Evolutionary conservation across 23 tunicate species (phyloP).

Genomic region (Aplidium turbinatum): DNA sequence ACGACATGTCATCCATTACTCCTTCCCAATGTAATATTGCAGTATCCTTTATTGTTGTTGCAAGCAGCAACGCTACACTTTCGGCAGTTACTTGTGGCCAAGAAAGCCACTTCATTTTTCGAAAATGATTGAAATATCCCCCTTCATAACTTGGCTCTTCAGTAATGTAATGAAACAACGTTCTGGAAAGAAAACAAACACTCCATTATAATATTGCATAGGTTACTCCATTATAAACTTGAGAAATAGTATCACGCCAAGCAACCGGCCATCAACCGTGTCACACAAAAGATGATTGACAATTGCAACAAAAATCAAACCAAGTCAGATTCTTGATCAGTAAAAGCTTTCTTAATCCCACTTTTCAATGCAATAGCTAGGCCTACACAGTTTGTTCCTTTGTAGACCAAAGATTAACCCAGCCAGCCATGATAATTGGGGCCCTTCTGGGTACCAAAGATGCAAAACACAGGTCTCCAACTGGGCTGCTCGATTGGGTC

Average conservation of each 20-base stretch:
- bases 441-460: no score
- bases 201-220: neutral
- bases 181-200: constrained; percentile 24
- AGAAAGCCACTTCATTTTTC: constrained; percentile 48
- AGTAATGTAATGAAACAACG: constrained; percentile 34
- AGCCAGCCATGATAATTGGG: no score
- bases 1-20: neutral
- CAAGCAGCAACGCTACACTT: constrained; percentile 34
- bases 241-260: neutral
- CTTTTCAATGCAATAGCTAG: no score
- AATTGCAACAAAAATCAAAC: no score
- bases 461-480: no score
- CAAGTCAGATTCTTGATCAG: no score
- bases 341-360: no score
- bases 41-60: constrained; percentile 50
- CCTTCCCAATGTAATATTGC: constrained; percentile 5
- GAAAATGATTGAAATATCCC: constrained; percentile 28
- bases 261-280: neutral
- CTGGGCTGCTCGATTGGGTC: no score
- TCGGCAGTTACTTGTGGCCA: constrained; percentile 56
- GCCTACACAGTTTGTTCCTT: no score
- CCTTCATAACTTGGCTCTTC: constrained; percentile 45
- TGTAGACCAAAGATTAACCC: no score
- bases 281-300: neutral
- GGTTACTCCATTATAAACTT: neutral